These are phyloP conservation scores for Drosophila rufa DNA, from an alignment of 1,140 invertebrate genomes.

Conservation along the genomic window DNA sequence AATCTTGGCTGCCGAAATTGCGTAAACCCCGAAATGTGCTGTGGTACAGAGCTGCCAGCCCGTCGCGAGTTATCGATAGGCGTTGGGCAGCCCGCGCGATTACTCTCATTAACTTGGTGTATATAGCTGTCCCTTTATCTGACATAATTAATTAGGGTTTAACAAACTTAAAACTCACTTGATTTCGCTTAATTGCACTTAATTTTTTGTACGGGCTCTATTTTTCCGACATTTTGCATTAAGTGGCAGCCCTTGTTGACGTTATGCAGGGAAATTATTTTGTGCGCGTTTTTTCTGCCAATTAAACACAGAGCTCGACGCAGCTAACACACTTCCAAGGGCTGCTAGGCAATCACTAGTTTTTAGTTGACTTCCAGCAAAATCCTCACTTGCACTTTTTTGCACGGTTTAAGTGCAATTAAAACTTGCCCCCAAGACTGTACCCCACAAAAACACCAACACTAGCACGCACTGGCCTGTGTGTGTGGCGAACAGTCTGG, in stretches of 20 bases:
- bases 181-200: neutral
- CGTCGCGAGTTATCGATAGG: conserved; percentile 16
- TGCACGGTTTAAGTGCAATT: too few species aligned
- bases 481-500: conserved; percentile 27
- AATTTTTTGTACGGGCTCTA: too few species aligned
- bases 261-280: conserved; percentile 52
- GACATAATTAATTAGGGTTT: neutral
- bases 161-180: neutral
- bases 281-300: conserved; percentile 42
- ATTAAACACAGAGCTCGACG: neutral
- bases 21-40: conserved; percentile 79
- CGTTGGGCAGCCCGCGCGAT: neutral
- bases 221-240: neutral
- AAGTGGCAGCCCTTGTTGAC: conserved; percentile 27
- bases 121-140: neutral
- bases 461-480: neutral
- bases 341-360: neutral
- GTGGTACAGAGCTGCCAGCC: conserved; percentile 26
- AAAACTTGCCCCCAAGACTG: conserved; percentile 43
- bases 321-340: neutral
- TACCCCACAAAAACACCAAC: conserved; percentile 50
- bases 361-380: neutral
- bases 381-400: neutral
- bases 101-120: neutral
- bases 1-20: conserved; percentile 58